Evolutionary conservation across 2,113 vertebrate genomes (phyloP).

Genomic region (Crotalus tigris): DNA sequence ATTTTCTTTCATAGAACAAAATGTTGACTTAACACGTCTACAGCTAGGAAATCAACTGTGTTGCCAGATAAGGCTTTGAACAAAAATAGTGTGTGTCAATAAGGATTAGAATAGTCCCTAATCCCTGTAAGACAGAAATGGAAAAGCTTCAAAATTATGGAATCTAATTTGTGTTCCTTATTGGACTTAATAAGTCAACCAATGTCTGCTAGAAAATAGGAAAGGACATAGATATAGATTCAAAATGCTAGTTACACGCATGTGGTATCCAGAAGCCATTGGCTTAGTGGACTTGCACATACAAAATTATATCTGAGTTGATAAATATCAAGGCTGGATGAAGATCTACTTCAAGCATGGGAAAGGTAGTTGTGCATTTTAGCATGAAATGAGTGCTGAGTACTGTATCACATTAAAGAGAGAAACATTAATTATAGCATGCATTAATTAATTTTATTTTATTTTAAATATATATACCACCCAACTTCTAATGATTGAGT

Average conservation of each 20-base stretch:
- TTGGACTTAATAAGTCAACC: neutral
- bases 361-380: neutral
- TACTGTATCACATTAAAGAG: neutral
- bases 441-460: neutral
- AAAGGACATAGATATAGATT: neutral
- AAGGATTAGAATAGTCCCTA: neutral
- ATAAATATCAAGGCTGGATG: neutral
- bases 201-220: neutral
- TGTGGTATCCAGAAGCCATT: neutral
- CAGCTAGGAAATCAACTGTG: slow-evolving; percentile 18
- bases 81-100: neutral
- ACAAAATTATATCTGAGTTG: neutral
- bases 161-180: neutral
- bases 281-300: neutral
- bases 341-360: neutral
- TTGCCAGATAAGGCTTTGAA: neutral
- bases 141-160: neutral
- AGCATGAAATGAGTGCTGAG: neutral
- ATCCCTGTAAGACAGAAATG: neutral
- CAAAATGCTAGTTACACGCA: neutral
- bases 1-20: neutral
- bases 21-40: neutral
- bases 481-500: neutral
- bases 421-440: neutral
- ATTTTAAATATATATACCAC: neutral